phyloP scores from a whole-genome alignment of 2,797 vertebrate species.

The Pseudomugil tenellus region DNA sequence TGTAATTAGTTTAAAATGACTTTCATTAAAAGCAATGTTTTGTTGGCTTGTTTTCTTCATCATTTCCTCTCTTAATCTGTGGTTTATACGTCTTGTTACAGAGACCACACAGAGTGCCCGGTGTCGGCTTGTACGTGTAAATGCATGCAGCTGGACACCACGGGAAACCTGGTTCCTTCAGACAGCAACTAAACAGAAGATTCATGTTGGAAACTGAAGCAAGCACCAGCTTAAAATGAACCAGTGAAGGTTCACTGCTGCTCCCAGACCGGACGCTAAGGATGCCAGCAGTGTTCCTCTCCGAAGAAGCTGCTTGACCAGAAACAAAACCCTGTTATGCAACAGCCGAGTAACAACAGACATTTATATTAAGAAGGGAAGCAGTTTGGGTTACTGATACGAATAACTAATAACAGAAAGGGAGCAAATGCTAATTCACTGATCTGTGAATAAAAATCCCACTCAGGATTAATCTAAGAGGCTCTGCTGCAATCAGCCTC shows the following conservation, averaged over 20 bases:
- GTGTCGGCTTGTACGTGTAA: conserved; percentile 97
- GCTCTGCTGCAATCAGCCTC: conserved; percentile 49
- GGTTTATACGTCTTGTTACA: conserved; percentile 57
- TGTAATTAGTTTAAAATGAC: too few species aligned
- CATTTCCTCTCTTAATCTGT: background rate
- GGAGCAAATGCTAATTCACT: conserved; percentile 57
- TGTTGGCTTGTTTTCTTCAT: background rate
- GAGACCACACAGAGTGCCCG: conserved; percentile 96
- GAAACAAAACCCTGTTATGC: conserved; percentile 36
- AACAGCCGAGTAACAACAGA: conserved; percentile 53
- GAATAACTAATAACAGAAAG: conserved; percentile 66
- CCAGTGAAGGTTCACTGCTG: conserved; percentile 36
- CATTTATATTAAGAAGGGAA: conserved; percentile 60
- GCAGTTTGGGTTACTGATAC: conserved; percentile 50
- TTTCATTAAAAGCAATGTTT: too few species aligned
- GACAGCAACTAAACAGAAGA: conserved; percentile 86
- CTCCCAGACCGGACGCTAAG: conserved; percentile 28
- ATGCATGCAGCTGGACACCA: conserved; percentile 99
- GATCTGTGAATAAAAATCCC: conserved; percentile 61
- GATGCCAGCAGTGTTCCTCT: conserved; percentile 31
- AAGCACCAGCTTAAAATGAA: conserved; percentile 48
- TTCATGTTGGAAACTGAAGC: conserved; percentile 32
- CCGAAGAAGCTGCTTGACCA: conserved; percentile 38
- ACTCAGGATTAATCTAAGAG: conserved; percentile 65
- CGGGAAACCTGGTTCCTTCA: conserved; percentile 94